Evolutionary conservation across 2,113 vertebrate species (phyloP), one percentile per base, ranked within the genome.

Genomic region (Myrmecobius fasciatus): DNA sequence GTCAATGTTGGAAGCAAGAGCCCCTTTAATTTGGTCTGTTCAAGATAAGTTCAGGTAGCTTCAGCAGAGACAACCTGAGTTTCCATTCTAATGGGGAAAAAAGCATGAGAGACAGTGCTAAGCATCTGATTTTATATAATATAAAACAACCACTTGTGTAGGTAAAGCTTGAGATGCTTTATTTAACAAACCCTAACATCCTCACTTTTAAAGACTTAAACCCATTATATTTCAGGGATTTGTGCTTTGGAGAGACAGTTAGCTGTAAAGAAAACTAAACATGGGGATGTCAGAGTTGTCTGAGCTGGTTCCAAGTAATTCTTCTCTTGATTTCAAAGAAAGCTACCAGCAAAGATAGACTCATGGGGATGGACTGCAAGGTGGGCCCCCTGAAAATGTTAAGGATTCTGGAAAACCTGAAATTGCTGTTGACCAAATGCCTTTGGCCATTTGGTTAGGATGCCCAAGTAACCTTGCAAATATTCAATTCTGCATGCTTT

Each of bases 401-500:
- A 22, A 0, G 43, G 7, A 9, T 36, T 49, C 2, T 24, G 60
- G 12, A 60, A 43, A 67, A 31, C 54, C 93, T 10, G 0, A 31
- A 24, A 26, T 51, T 2, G 3, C 31, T 4, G 9, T 25, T 12
- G 53, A 51, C 28, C 31, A 47, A 36, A 11, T 20, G 17, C 25
- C 48, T 28, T 43, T 14, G 0, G 0, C 0, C 1, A 1, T 49
- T 36, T 75, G n/a, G 31, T 31, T 8, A 3, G 24, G 52, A n/a
- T 47, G 17, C 28, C 90, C 48, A 3, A 28, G 28, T 49, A 52
- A 0, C 47, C 0, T 6, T 43, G 0, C 20, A 48, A 54, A 14
- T 46, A 46, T 8, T 54, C 46, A n/a, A 83, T 48, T 11, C 54
- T 90, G 51, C 25, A 43, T 43, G 60, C 88, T 92, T 43, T 14